A percentile compares a stretch with the other conserved stretches of the same genome.
These are phyloP conservation scores for Amblyopsis hoosieri DNA, from an alignment of 2,797 vertebrate species.

Conservation along the genomic window DNA sequence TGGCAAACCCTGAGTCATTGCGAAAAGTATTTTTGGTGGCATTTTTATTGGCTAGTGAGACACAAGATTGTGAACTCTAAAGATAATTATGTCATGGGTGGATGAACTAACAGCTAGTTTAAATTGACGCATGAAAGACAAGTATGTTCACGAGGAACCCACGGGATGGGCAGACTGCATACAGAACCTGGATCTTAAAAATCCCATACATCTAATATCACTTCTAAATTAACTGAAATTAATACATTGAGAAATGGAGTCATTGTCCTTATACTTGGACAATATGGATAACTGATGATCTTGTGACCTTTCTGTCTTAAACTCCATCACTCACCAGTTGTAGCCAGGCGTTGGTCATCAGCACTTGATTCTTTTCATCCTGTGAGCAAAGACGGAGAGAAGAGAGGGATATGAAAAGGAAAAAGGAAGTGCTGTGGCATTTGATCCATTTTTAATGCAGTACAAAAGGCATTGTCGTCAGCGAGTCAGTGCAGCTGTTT, in stretches of 20 bases:
- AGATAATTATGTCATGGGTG: not conserved
- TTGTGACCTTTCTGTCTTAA: not conserved
- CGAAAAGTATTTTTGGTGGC: not conserved
- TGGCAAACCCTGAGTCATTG: not conserved
- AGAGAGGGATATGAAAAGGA: not conserved
- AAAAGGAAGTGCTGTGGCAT: no score
- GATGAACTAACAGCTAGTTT: not conserved
- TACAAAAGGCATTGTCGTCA: slow-evolving; percentile 15
- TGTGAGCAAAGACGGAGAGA: slow-evolving; percentile 55
- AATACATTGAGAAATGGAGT: not conserved
- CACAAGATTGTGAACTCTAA: not conserved
- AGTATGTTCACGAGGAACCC: not conserved
- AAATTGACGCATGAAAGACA: not conserved
- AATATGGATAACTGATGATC: slow-evolving; percentile 14
- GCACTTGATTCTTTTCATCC: slow-evolving; percentile 93
- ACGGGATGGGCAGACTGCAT: not conserved
- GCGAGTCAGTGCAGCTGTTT: slow-evolving; percentile 8
- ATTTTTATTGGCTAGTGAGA: slow-evolving; percentile 3
- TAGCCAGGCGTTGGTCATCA: slow-evolving; percentile 91
- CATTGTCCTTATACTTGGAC: slow-evolving; percentile 1
- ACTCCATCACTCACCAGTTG: slow-evolving; percentile 84
- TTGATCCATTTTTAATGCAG: slow-evolving; percentile 27
- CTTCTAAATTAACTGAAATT: not conserved
- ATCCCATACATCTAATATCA: slow-evolving; percentile 5
- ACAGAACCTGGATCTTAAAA: not conserved